phyloP scores from a whole-genome alignment of 2,888 invertebrate genomes.

The Macaria notata region DNA sequence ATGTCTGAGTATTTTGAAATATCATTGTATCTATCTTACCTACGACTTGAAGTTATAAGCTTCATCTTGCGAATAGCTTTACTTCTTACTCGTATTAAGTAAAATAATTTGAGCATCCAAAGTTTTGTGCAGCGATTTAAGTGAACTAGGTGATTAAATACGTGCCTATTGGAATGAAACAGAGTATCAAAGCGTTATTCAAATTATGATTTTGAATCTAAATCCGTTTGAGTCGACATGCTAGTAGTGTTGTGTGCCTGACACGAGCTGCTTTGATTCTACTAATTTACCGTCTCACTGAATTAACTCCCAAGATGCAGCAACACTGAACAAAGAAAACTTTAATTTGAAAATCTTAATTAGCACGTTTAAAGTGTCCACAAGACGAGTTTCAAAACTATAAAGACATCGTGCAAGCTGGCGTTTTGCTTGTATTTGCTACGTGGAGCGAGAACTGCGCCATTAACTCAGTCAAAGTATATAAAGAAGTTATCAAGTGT shows the following conservation, averaged over 20 bases:
- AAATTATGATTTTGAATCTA: slow-evolving; percentile 42
- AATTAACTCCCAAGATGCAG: slow-evolving; percentile 54
- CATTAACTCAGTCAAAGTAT: slow-evolving; percentile 47
- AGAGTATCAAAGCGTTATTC: slow-evolving; percentile 46
- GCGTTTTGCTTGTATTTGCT: slow-evolving; percentile 36
- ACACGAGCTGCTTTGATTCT: slow-evolving; percentile 64
- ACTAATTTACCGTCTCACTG: slow-evolving; percentile 64
- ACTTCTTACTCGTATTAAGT: too few relatives aligned
- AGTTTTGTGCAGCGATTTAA: too few relatives aligned
- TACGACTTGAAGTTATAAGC: too few relatives aligned
- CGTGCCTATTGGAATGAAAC: slow-evolving; percentile 48
- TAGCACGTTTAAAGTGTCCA: slow-evolving; percentile 51
- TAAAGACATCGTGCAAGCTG: slow-evolving; percentile 34
- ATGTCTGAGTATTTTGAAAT: too few relatives aligned
- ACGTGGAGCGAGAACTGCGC: slow-evolving; percentile 31
- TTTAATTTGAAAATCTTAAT: slow-evolving; percentile 60
- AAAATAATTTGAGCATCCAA: too few relatives aligned
- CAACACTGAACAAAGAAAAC: slow-evolving; percentile 65
- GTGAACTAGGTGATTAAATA: slow-evolving; percentile 39
- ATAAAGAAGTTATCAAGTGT: slow-evolving; percentile 64
- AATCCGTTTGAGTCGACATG: slow-evolving; percentile 41
- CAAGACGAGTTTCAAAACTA: slow-evolving; percentile 43
- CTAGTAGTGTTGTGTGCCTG: slow-evolving; percentile 44
- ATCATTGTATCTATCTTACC: too few relatives aligned
- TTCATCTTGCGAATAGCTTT: too few relatives aligned